Conservation (phyloP, 1,140 invertebrate genomes). For the Babylonia areolata region DNA sequence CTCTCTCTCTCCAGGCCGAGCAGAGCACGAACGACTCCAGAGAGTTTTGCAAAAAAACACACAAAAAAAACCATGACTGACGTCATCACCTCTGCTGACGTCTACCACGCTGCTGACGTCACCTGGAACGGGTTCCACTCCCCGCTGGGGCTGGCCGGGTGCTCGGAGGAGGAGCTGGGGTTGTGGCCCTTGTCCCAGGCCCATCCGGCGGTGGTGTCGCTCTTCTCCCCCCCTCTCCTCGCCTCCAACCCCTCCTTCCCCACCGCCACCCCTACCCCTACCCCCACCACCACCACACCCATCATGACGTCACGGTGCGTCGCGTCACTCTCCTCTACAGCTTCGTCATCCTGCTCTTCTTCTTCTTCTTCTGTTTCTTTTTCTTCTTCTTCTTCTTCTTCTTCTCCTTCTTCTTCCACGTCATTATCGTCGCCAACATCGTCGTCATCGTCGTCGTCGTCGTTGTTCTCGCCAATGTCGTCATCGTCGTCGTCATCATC, state of each 20-base stretch:
- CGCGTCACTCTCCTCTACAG: background rate
- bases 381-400: background rate
- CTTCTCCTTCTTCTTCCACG: background rate
- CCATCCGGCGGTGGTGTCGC: too few relatives aligned
- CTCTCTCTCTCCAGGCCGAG: too few relatives aligned
- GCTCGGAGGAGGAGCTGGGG: too few relatives aligned
- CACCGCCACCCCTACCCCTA: background rate
- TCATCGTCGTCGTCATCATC: background rate
- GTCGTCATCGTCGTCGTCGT: background rate
- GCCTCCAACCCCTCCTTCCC: background rate
- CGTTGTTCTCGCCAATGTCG: background rate
- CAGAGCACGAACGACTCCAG: too few relatives aligned
- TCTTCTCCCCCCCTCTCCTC: background rate
- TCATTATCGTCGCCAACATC: background rate
- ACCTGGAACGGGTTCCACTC: background rate
- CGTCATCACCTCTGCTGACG: slow-evolving; percentile 1
- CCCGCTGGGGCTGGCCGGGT: too few relatives aligned
- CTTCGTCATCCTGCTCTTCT: background rate
- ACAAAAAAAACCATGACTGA: slow-evolving; percentile 14
- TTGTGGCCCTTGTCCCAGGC: background rate
- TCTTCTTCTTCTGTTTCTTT: background rate
- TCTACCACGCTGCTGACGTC: background rate
- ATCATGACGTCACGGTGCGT: background rate
- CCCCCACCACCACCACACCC: background rate
- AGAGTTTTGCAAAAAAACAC: background rate